A percentile compares a stretch with the other conserved stretches of the same genome.
These are phyloP conservation scores for Rhingia campestris DNA, from an alignment of 2,888 invertebrate species.

Conservation along the genomic window DNA sequence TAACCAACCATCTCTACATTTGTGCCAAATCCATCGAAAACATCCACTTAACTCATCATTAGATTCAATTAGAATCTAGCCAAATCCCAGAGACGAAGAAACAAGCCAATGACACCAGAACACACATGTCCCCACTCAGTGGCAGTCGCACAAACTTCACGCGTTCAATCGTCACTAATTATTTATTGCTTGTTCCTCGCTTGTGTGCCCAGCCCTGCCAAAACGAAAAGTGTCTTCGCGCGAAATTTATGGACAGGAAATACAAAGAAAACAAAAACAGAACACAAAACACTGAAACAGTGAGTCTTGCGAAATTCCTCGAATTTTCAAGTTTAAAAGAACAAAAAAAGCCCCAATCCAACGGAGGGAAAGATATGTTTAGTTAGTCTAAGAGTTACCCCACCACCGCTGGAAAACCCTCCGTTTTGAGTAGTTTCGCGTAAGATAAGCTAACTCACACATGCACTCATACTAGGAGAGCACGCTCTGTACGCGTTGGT, in stretches of 20 bases:
- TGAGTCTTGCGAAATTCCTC: constrained; percentile 54
- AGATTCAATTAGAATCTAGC: constrained; percentile 49
- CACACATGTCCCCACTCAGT: background rate
- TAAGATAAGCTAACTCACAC: constrained; percentile 28
- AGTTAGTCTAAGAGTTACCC: constrained; percentile 25
- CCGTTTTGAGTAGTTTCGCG: constrained; percentile 27
- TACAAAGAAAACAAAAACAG: constrained; percentile 28
- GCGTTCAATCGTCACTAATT: constrained; percentile 65
- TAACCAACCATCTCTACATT: background rate
- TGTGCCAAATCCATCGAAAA: constrained; percentile 24
- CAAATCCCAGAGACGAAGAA: constrained; percentile 11
- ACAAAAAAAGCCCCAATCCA: constrained; percentile 16
- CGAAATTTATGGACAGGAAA: constrained; percentile 72
- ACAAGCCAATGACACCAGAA: constrained; percentile 40
- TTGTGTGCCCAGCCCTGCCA: constrained; percentile 39
- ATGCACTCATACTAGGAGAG: background rate
- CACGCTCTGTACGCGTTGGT: constrained; percentile 18
- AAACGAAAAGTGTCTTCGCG: constrained; percentile 54
- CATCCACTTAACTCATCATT: constrained; percentile 42
- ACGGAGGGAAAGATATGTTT: constrained; percentile 16
- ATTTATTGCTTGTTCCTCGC: constrained; percentile 56
- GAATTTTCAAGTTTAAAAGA: constrained; percentile 70
- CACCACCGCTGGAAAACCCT: constrained; percentile 20
- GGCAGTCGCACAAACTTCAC: constrained; percentile 41
- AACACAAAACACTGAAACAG: constrained; percentile 4